Conservation (phyloP, 2,797 vertebrate species). For the Telmatherina bonti region DNA sequence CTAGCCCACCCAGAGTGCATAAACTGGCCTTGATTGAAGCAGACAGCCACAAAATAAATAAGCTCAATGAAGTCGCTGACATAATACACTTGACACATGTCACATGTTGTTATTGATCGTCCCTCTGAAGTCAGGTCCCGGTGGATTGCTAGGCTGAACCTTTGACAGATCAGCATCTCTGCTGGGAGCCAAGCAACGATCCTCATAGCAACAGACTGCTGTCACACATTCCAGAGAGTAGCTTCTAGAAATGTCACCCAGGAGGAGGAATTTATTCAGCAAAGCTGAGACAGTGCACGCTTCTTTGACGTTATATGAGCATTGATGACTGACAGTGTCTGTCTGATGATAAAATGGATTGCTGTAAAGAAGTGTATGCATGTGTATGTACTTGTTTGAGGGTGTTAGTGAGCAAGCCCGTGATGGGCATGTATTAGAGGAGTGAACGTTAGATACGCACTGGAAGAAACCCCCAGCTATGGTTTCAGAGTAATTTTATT, state of each 20-base stretch:
- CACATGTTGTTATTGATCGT: conserved; percentile 76
- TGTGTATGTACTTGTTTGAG: conserved; percentile 17
- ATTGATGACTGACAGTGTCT: conserved; percentile 45
- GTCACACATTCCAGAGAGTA: conserved; percentile 34
- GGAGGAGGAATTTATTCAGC: conserved; percentile 40
- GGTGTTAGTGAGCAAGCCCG: conserved; percentile 24
- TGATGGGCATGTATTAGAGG: conserved; percentile 33
- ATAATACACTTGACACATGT: conserved; percentile 81
- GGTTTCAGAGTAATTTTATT: conserved; percentile 72
- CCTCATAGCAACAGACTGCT: conserved; percentile 26
- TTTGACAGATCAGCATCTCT: conserved; percentile 67
- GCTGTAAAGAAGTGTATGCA: conserved; percentile 34
- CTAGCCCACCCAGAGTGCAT: conserved; percentile 55
- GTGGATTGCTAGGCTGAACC: conserved; percentile 44
- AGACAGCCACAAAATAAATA: conserved; percentile 82
- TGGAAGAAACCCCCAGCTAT: conserved; percentile 45
- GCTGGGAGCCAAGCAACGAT: conserved; percentile 46
- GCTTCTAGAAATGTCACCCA: conserved; percentile 29
- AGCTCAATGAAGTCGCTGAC: conserved; percentile 76
- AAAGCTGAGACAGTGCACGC: conserved; percentile 24
- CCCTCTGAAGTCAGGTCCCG: conserved; percentile 54
- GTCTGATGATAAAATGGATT: conserved; percentile 64
- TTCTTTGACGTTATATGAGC: conserved; percentile 32
- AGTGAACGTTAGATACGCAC: conserved; percentile 50
- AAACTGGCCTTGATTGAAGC: conserved; percentile 73